Evolutionary conservation across 2,888 invertebrate species (phyloP), one percentile per base, ranked within the genome.

Genomic region (Pheosia gnoma): DNA sequence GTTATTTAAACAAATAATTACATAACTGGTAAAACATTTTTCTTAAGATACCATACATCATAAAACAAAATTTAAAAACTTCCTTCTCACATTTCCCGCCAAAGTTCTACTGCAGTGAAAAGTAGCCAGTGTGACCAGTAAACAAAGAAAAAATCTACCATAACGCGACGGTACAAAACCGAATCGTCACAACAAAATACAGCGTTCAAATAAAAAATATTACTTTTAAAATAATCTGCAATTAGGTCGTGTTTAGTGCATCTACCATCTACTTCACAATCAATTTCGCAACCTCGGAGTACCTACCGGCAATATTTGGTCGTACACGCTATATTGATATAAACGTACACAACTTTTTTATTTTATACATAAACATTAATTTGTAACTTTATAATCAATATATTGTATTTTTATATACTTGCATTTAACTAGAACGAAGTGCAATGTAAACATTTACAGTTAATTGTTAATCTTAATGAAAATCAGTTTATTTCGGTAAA

Each of bases 291-390:
- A 79, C 77, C 75, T 72, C 74, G 63, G 74, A 78, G 75, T 75
- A 78, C 77, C 61, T 64, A 72, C 77, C 80, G 78, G 77, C n/a
- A 78, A 79, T 80, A 77, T 78, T 87, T 88, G 88, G 86, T 89
- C 88, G 84, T 87, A 87, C 84, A 85, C 79, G 82, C 86, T 85
- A 86, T 75, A 70, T 74, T 79, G 81, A 77, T 83, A 86, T 79
- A 86, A 87, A 88, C 85, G 81, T 88, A 87, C 86, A 85, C 85
- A 86, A 84, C 81, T 86, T 76, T 25, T 1, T 83, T 72, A 72
- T 67, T 69, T 76, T 78, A 75, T 74, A 83, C 83, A 84, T 85
- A 86, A 87, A 89, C 84, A 86, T 87, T 72, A 64, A 67, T 71
- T 73, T 71, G 66, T 68, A 75, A 25, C 25, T 25, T 68, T 60